Evolutionary conservation across 2,113 vertebrate genomes (phyloP), one percentile per base, ranked within the genome.

Genomic region (Anser cygnoides): DNA sequence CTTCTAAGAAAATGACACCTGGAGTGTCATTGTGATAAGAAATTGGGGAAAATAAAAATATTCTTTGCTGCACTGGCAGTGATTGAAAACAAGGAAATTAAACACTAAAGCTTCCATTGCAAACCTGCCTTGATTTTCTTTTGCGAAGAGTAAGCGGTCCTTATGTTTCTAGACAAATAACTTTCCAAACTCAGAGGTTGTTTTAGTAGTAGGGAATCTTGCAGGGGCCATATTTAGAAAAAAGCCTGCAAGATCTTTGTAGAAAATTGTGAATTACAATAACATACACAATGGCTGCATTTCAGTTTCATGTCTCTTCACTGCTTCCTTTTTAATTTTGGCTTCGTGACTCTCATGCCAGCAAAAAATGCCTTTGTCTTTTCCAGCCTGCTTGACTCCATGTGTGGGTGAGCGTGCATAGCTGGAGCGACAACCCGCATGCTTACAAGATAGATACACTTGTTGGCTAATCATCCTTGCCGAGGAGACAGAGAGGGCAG

Each of bases 241-340:
- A 82, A 31, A 71, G 5, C 13, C 65, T 62, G 66, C 9, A 49
- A 43, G 39, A 2, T 57, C 65, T 66, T 55, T 22, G 44, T 35
- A 70, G 67, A 61, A 76, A 89, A 73, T 3, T 25, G 11, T 67
- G 35, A 77, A 31, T 26, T 2, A 10, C 31, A 58, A 6, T 61
- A 35, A 37, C 44, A 81, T 18, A 11, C 49, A 25, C 11, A n/a
- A 19, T 7, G 9, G 33, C 23, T 89, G 17, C 2, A 0, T 81
- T 74, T 74, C 62, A 46, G 46, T 84, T 87, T 54, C 75, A 74
- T 52, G 31, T 54, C 87, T 85, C 84, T 78, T 65, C 85, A n/a
- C 82, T 55, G 14, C 13, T 92, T 94, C 46, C 35, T 81, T 94
- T 93, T 96, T 82, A 89, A 82, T 96, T 93, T 78, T 90, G 70